Conservation (phyloP, 37 sponge, comb jelly and placozoan species). For the Cliona cf. orientalis region DNA sequence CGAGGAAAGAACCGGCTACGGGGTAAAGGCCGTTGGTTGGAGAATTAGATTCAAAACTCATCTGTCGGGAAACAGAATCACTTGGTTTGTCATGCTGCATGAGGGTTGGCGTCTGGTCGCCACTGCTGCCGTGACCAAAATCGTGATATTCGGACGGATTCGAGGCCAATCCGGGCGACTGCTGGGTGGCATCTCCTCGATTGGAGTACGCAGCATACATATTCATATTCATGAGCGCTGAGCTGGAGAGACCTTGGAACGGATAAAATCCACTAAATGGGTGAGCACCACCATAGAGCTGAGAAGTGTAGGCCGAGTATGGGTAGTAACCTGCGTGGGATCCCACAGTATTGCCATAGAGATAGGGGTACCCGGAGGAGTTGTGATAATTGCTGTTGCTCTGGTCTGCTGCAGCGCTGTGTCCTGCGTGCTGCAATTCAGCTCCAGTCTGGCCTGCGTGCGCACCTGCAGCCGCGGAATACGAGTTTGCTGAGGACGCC, state of each 20-base stretch:
- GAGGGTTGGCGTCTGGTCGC: too few species aligned
- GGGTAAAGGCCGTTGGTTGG: neutral
- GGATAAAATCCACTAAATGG: neutral
- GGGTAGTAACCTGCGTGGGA: neutral
- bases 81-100: neutral
- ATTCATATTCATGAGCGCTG: neutral
- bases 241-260: neutral
- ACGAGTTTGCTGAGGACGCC: neutral
- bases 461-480: neutral
- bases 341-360: neutral
- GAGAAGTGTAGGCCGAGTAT: neutral
- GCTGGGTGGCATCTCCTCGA: neutral
- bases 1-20: constrained; percentile 8
- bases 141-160: too few species aligned
- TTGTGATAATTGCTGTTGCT: neutral
- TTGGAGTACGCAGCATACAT: neutral
- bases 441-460: neutral
- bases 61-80: neutral
- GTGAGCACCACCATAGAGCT: neutral
- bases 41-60: constrained; percentile 10
- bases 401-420: neutral
- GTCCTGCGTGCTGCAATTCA: neutral
- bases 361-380: constrained; percentile 3
- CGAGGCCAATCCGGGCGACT: too few species aligned
- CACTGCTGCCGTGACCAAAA: too few species aligned